These are phyloP conservation scores for Papilio xuthus DNA, from an alignment of 1,140 invertebrate species.

Conservation along the genomic window DNA sequence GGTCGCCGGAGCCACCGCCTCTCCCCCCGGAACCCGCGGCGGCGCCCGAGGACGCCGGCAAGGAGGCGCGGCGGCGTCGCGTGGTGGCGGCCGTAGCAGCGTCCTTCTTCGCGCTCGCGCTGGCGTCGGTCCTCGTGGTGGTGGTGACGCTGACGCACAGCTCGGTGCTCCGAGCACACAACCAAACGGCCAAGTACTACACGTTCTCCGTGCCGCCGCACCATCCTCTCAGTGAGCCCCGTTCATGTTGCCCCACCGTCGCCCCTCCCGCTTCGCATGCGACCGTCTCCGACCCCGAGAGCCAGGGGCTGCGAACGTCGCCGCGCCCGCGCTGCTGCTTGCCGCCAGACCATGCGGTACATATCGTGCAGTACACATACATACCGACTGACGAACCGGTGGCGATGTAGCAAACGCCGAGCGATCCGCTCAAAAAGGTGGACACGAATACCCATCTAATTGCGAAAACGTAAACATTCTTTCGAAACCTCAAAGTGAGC, in stretches of 20 bases:
- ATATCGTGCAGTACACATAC: conserved; percentile 57
- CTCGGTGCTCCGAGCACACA: conserved; percentile 81
- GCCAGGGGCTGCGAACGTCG: conserved; percentile 77
- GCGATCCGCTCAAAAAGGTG: conserved; percentile 38
- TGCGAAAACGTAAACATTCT: conserved; percentile 34
- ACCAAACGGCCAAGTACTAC: conserved; percentile 84
- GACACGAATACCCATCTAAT: conserved; percentile 30
- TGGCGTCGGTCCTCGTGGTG: conserved; percentile 86
- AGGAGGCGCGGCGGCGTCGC: conserved; percentile 83
- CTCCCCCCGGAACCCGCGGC: conserved; percentile 65
- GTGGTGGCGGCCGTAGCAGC: conserved; percentile 85
- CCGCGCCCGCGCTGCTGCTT: conserved; percentile 59
- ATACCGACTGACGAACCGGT: conserved; percentile 44
- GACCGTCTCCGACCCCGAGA: conserved; percentile 79
- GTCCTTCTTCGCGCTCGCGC: conserved; percentile 86
- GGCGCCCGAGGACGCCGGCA: conserved; percentile 66
- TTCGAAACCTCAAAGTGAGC: conserved; percentile 37
- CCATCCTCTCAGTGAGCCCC: conserved; percentile 82
- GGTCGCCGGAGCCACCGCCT: conserved; percentile 68
- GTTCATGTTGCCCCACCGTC: conserved; percentile 81
- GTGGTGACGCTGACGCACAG: conserved; percentile 87
- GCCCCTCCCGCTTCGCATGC: conserved; percentile 80
- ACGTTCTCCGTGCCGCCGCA: conserved; percentile 83
- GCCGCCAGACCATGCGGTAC: conserved; percentile 66
- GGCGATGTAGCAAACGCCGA: conserved; percentile 49